Evolutionary conservation across 2,888 invertebrate genomes (phyloP).

Genomic region (Orthosia gracilis): DNA sequence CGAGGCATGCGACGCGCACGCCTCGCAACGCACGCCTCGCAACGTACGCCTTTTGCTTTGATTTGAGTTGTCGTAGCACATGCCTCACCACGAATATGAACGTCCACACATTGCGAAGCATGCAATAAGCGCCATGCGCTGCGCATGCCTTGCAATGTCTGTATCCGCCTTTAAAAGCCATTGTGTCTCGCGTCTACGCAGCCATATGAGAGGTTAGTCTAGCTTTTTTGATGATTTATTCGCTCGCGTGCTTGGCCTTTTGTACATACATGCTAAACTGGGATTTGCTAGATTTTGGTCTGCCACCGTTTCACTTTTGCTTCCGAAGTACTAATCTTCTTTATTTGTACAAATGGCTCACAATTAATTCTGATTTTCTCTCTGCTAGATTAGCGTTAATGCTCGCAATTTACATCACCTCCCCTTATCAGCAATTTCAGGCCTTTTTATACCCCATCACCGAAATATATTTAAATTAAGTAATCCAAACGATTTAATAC

Average conservation of each 20-base stretch:
- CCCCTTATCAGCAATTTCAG: constrained; percentile 47
- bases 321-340: no score
- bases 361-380: constrained; percentile 22
- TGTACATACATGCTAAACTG: background rate
- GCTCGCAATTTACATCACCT: constrained; percentile 29
- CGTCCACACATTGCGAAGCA: no score
- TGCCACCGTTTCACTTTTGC: background rate
- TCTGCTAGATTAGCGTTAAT: constrained; percentile 26
- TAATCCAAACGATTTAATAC: constrained; percentile 59
- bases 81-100: no score
- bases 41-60: no score
- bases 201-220: no score
- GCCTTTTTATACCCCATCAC: constrained; percentile 45
- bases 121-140: no score
- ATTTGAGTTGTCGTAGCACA: no score
- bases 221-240: constrained; percentile 1
- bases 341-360: constrained; percentile 3
- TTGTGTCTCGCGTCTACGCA: no score
- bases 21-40: no score
- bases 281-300: background rate
- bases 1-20: no score
- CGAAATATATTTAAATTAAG: constrained; percentile 55
- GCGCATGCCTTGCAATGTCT: no score
- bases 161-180: no score
- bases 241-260: background rate